Conservation (phyloP, 2,113 vertebrate genomes). For the Strix aluco region DNA sequence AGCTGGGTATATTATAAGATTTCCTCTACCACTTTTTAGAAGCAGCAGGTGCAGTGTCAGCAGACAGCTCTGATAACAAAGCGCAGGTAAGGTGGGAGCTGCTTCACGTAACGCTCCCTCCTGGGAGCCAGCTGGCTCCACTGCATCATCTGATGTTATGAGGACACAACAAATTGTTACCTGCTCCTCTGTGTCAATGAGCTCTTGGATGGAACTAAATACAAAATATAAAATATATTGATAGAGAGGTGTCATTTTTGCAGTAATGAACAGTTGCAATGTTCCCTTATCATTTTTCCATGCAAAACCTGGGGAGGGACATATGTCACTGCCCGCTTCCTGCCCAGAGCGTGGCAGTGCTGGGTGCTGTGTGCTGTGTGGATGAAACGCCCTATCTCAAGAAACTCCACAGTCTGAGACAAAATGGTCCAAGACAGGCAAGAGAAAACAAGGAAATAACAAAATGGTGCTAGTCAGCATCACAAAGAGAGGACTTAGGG, state of each 20-base stretch:
- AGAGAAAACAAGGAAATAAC: not conserved
- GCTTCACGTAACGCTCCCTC: not conserved
- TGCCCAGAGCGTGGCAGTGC: not conserved
- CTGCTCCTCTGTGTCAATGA: not conserved
- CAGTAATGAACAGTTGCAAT: not conserved
- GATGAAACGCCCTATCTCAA: accelerated
- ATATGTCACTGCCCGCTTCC: not conserved
- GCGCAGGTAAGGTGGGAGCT: slow-evolving; percentile 21
- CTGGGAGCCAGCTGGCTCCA: not conserved
- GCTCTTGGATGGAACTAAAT: not conserved
- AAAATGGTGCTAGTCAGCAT: not conserved
- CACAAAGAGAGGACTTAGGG: not conserved
- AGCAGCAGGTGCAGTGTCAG: slow-evolving; percentile 53
- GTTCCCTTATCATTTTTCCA: not conserved
- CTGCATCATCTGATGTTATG: not conserved
- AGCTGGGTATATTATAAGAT: slow-evolving; percentile 56
- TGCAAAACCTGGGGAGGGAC: not conserved
- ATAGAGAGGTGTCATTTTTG: not conserved
- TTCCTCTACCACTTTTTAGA: slow-evolving; percentile 50
- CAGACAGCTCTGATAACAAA: slow-evolving; percentile 37
- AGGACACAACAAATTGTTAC: not conserved
- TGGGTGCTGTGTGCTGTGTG: not conserved
- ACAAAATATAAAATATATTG: not conserved
- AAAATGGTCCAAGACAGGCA: not conserved
- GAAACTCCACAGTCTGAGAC: not conserved